A percentile compares a stretch with the other conserved stretches of the same genome.
Conservation (phyloP, 23 tunicate genomes). For the Diplosoma virens region DNA sequence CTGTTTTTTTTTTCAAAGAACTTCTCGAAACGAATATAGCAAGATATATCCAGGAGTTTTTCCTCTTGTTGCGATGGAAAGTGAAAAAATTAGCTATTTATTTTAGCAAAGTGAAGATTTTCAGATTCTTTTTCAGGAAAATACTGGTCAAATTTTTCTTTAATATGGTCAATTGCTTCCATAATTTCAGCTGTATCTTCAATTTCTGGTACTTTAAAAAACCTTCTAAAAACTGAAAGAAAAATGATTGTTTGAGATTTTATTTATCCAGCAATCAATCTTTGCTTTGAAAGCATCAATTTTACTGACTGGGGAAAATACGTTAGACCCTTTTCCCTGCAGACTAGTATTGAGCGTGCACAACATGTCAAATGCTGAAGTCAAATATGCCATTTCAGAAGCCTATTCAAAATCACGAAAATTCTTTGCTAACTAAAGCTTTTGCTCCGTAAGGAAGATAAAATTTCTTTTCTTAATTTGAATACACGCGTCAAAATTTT, state of each 20-base stretch:
- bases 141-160: slow-evolving; percentile 4
- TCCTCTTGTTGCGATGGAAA: background rate
- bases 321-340: slow-evolving; percentile 4
- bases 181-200: slow-evolving; percentile 26
- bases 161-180: background rate
- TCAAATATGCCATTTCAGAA: no score
- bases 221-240: slow-evolving; percentile 5
- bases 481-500: slow-evolving; percentile 24
- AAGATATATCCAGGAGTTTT: slow-evolving; percentile 10
- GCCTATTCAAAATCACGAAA: slow-evolving; percentile 5
- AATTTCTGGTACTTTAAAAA: slow-evolving; percentile 4
- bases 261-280: slow-evolving; percentile 13
- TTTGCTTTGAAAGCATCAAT: slow-evolving; percentile 26
- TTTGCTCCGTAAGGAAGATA: slow-evolving; percentile 13
- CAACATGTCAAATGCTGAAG: slow-evolving; percentile 20
- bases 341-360: slow-evolving; percentile 29
- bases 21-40: slow-evolving; percentile 5
- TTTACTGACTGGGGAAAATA: slow-evolving; percentile 7
- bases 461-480: slow-evolving; percentile 5
- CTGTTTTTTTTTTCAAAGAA: background rate
- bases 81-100: background rate
- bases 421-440: slow-evolving; percentile 3
- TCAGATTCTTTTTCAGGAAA: slow-evolving; percentile 36
- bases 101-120: background rate
- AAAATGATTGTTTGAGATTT: slow-evolving; percentile 23